These are phyloP conservation scores for Candidula unifasciata DNA, from an alignment of 2,888 invertebrate genomes.

Conservation along the genomic window DNA sequence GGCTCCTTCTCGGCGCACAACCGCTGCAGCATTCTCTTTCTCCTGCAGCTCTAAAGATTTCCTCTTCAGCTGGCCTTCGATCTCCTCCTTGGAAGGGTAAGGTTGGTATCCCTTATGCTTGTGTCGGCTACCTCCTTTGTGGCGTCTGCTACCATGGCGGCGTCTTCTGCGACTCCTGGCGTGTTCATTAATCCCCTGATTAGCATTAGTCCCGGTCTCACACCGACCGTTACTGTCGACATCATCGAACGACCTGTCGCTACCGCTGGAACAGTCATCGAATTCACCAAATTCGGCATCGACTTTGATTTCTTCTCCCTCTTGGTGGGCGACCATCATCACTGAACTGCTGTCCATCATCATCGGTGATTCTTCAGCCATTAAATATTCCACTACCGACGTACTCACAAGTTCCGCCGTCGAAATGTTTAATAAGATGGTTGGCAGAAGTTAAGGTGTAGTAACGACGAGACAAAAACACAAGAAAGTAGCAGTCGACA, in stretches of 20 bases:
- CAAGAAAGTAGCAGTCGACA: conserved; percentile 42
- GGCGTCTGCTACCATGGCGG: conserved; percentile 51
- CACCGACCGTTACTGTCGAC: conserved; percentile 27
- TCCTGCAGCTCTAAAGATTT: conserved; percentile 46
- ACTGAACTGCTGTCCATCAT: neutral
- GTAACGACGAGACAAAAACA: conserved; percentile 41
- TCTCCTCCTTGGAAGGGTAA: conserved; percentile 2
- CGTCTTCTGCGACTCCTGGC: conserved; percentile 36
- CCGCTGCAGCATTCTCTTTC: conserved; percentile 50
- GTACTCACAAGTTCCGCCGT: conserved; percentile 48
- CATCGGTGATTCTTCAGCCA: conserved; percentile 48
- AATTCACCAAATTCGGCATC: conserved; percentile 43
- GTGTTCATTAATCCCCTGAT: neutral
- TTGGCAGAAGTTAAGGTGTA: conserved; percentile 34
- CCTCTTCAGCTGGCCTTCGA: conserved; percentile 40
- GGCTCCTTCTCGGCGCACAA: conserved; percentile 40
- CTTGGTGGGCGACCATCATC: neutral
- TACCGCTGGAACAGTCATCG: conserved; percentile 48
- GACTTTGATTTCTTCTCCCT: conserved; percentile 19
- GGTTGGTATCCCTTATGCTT: conserved; percentile 43
- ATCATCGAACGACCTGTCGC: conserved; percentile 49
- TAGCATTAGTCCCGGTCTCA: conserved; percentile 27
- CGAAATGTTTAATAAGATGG: conserved; percentile 47
- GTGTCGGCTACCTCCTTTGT: conserved; percentile 50
- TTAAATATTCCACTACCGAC: conserved; percentile 51